These are phyloP conservation scores for Megaceryle alcyon DNA, from an alignment of 2,797 vertebrate species.

Conservation along the genomic window DNA sequence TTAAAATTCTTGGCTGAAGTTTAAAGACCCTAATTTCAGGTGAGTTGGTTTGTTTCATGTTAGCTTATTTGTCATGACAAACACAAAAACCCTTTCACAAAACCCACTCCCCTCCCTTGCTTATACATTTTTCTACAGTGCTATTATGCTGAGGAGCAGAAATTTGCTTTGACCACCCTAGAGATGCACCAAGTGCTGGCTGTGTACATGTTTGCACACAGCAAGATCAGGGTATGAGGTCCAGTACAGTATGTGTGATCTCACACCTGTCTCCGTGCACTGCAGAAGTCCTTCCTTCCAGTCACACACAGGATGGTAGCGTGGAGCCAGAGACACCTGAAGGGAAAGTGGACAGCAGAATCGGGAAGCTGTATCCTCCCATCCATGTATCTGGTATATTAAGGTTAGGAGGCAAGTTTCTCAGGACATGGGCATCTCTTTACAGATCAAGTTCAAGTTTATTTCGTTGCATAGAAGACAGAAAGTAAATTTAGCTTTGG, in stretches of 20 bases:
- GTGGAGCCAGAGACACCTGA: neutral
- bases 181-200: neutral
- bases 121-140: neutral
- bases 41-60: neutral
- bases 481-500: neutral
- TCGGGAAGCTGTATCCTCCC: neutral
- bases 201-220: neutral
- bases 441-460: neutral
- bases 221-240: neutral
- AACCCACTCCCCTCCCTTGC: neutral
- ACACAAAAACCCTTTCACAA: neutral
- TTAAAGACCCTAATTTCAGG: neutral
- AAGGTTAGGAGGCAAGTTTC: neutral
- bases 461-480: neutral
- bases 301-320: neutral
- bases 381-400: accelerated
- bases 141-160: accelerated
- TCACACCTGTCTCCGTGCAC: neutral
- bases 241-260: neutral
- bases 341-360: neutral
- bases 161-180: neutral
- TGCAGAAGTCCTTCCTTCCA: neutral
- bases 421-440: neutral
- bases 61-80: neutral
- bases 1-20: neutral